Evolutionary conservation across 2,888 invertebrate species (phyloP).

Genomic region (Oxyscelio sp.): DNA sequence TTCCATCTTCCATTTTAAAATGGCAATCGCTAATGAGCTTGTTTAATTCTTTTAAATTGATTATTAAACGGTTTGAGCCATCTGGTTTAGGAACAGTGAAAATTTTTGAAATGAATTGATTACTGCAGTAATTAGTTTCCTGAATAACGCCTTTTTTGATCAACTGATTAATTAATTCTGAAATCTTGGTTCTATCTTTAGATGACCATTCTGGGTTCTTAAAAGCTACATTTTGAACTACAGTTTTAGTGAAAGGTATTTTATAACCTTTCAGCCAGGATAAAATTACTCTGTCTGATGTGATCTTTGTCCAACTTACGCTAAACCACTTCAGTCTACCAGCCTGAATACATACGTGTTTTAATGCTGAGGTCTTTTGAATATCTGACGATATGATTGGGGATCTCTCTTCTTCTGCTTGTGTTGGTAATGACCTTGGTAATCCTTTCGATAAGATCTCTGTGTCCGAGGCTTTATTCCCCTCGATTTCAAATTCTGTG

Average conservation of each 20-base stretch:
- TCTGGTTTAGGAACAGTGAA: constrained; percentile 58
- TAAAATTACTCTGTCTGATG: constrained; percentile 28
- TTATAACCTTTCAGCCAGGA: constrained; percentile 57
- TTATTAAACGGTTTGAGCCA: constrained; percentile 57
- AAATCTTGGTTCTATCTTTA: constrained; percentile 9
- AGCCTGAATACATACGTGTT: not conserved
- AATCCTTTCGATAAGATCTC: not conserved
- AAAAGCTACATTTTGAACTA: constrained; percentile 8
- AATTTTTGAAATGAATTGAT: constrained; percentile 64
- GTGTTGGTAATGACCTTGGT: not conserved
- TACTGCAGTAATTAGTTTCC: not conserved
- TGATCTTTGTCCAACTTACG: constrained; percentile 30
- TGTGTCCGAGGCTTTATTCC: constrained; percentile 9
- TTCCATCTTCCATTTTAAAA: constrained; percentile 70
- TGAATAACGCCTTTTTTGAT: constrained; percentile 43
- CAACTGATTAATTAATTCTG: constrained; percentile 13
- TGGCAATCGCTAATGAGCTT: constrained; percentile 46
- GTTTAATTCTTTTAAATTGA: too few relatives aligned
- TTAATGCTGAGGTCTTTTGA: not conserved
- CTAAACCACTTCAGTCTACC: not conserved
- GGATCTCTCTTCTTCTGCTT: not conserved
- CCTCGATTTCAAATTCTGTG: not conserved
- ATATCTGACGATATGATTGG: not conserved
- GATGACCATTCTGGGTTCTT: not conserved
- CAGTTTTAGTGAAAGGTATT: constrained; percentile 34